Evolutionary conservation across 2,797 vertebrate species (phyloP), one percentile per base, ranked within the genome.

Genomic region (Muscicapa comitata): DNA sequence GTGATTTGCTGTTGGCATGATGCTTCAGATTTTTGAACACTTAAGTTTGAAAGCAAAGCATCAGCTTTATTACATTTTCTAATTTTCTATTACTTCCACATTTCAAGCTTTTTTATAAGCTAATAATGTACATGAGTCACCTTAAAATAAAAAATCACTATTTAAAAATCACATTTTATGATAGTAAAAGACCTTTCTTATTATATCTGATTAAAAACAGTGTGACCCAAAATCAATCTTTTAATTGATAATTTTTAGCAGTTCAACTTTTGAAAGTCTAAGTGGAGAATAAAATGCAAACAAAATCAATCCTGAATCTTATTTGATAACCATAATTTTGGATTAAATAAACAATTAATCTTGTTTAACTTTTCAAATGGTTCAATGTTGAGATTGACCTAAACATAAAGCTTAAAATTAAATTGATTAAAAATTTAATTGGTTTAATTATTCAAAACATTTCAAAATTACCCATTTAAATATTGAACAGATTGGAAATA

Each of bases 21-120:
- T 86, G 63, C 73, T 96, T 87, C 57, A 79, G 55, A 92, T 76
- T 96, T 94, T 93, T 89, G 61, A 94, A 87, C 72, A 47, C 37
- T 86, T 83, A 66, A 74, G 35, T 85, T 29, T 84, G 35, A 96
- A 96, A 87, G 29, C 28, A 86, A 88, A 72, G 42, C 58, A 94
- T 82, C 53, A 61, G 58, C n/a, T 90, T 86, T 88, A 91, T 92
- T 90, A 67, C 21, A 86, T 73, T 84, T 61, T 94, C 20, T 76
- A 96, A 95, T 96, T 96, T 95, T 97, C 57, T 96, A 94, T 77
- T 92, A 95, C 72, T 89, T 66, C 40, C 95, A 53, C 50, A 96
- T 96, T 97, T 96, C 68, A 75, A 42, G 26, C 18, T 47, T 81
- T 73, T 95, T 92, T 67, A 91, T 87, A 95, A 95, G 89, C 59